Evolutionary conservation across 1,140 invertebrate species (phyloP), one percentile per base, ranked within the genome.

Genomic region (Pseudomyrmex pallidus): DNA sequence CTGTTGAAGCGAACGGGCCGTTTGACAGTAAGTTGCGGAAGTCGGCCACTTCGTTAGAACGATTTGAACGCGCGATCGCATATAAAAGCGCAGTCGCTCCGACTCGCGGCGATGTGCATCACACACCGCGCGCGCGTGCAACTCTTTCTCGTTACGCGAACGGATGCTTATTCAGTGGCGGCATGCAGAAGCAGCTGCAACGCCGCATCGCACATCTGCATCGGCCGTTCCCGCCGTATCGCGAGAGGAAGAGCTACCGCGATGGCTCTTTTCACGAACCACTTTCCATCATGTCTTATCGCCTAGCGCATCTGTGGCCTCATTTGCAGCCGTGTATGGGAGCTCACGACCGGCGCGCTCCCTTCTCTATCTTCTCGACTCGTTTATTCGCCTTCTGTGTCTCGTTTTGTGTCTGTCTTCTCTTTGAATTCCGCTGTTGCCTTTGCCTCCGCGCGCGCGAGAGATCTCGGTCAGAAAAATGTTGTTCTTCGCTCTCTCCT

Each of bases 231-330:
- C 15, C 67, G 73, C 61, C 82, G 50, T 50, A 80, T 64, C 72
- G 73, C 78, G 66, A 89, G 35, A 35, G 35, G 5, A 35, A 83
- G 66, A 90, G 80, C 57, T 48, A 82, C 48, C 62, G 74, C 87
- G 89, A 91, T 88, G 90, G 91, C 89, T 89, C 91, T 91, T 92
- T 92, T 92, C 91, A 92, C 78, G 86, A 87, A 88, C 86, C 87
- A 91, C 90, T 92, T 90, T 89, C 90, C 91, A 91, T 92, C 91
- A 91, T 91, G 88, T 67, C 90, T 91, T 92, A 92, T 92, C 91
- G 85, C 84, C 73, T 80, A 50, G 85, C 78, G 83, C 91, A 92
- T 92, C 91, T 92, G 90, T 77, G 91, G 87, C 90, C 90, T 92
- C 91, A 91, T 92, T 92, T 92, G 89, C 90, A 91, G 88, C 89